Evolutionary conservation across 2,888 invertebrate genomes (phyloP), one percentile per base, ranked within the genome.

Genomic region (Strigamia maritima): DNA sequence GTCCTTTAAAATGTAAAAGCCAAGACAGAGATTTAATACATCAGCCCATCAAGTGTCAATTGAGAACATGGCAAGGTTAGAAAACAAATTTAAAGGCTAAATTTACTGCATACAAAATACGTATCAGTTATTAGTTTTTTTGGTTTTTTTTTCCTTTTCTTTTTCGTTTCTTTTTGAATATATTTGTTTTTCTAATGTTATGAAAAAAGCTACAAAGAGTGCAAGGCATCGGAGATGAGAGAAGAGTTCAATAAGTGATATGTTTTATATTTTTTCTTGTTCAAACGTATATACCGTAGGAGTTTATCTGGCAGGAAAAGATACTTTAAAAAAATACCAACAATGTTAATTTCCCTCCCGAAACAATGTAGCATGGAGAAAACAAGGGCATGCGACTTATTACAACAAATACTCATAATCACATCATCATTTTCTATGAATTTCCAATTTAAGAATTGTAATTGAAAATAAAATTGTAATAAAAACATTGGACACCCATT

Each of bases 151-250:
- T 65, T 10, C 12, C 12, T 49, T 2, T 10, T 49, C 49, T 49
- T 49, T 49, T 49, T 49, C 14, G 6, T 19, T 35, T 35, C 10
- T 35, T 35, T 35, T 2, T 35, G 35, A 8, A 35, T 35, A 19
- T 54, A 54, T 44, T 14, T 44, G 3, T 44, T 2, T 19, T 54
- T 8, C 54, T 54, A 54, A 16, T n/a, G 54, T 54, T 70, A 70
- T 70, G 70, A 70, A 70, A 70, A 70, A 70, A 28, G 70, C 26
- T 70, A 70, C 70, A 70, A 70, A 70, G 70, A 70, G 70, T 70
- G 70, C 70, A 70, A 70, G 70, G 70, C 70, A 70, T 70, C 70
- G 70, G 70, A 70, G 70, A 70, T 70, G 60, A 70, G 70, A 70
- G 70, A 70, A 26, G 70, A 70, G n/a, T n/a, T 19, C n/a, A 54